Base-by-base conservation (phyloP, 2,797 vertebrate species). In the Eulemur albifrons region DNA sequence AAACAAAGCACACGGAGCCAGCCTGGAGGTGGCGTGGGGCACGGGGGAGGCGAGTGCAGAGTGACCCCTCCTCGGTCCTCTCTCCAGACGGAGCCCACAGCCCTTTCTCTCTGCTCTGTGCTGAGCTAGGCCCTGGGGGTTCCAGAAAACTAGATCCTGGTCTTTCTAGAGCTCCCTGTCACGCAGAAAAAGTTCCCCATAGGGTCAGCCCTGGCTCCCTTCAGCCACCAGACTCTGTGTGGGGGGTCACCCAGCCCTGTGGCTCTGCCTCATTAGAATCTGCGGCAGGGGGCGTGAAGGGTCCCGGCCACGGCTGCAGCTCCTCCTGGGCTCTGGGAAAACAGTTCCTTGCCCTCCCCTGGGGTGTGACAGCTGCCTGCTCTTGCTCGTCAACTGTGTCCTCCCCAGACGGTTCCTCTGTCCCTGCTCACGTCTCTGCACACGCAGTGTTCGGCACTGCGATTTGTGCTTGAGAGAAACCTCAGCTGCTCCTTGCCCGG, bases 41-140 rank as follows among this genome's bases (percentile, higher is more conserved):
- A 6, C 18, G 1, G 52, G 27, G 38, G 11, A 5, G 61, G 27
- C 0, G 0, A 4, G 35, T 5, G 6, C 38, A 13, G 7, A 40
- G 12, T 1, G 0, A 25, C 15, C 67, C 48, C 65, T 54, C 45
- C 27, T 3, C 4, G 1, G 9, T 65, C 65, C 30, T 57, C 69
- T 75, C 13, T 35, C 38, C 52, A 48, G 17, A 23, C 0, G 1
- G 0, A 32, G 5, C 48, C 59, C 65, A 9, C 0, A 4, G 61
- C 7, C 27, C 7, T 50, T 18, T 15, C 7, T 70, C 67, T 12
- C 75, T 52, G 81, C 40, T 54, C 59, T 4, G 73, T 50, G n/a
- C 80, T 18, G 17, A 27, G 57, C 38, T 4, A 15, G 70, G 23
- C 11, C n/a, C 21, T 2, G 3, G 2, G 5, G 13, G 35, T 61